Percentiles rank a stretch among this genome's conserved stretches.
Evolutionary conservation across 1,140 invertebrate species (phyloP).

Genomic region (Linepithema humile): DNA sequence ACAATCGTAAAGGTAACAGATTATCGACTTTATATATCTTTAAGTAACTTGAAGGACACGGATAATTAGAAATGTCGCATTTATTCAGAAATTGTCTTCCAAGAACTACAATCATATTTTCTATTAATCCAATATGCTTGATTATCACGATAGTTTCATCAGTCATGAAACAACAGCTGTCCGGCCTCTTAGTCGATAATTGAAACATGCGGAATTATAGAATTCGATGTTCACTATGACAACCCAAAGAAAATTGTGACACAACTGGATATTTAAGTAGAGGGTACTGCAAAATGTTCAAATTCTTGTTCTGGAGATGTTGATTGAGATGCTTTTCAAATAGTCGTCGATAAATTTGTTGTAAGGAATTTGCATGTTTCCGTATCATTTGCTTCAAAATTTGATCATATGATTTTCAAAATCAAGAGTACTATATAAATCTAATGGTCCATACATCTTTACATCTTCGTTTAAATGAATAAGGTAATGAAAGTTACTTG

Average conservation of each 20-base stretch:
- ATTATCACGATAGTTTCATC: background rate
- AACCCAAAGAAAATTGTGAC: background rate
- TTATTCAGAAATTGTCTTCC: background rate
- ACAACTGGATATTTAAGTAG: background rate
- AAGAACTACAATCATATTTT: background rate
- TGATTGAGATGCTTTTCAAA: background rate
- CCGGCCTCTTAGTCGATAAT: background rate
- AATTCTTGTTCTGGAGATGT: background rate
- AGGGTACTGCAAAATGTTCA: background rate
- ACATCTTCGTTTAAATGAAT: slow-evolving; percentile 11
- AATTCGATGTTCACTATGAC: background rate
- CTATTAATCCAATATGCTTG: too few species aligned
- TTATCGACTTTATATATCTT: background rate
- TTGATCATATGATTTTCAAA: slow-evolving; percentile 10
- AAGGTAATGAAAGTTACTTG: background rate
- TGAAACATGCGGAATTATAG: background rate
- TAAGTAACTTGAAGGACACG: background rate
- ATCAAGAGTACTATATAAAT: background rate
- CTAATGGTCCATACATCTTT: slow-evolving; percentile 6
- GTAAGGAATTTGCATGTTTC: background rate
- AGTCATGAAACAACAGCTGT: background rate
- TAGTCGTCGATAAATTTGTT: too few species aligned
- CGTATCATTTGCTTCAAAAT: background rate
- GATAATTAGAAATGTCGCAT: background rate
- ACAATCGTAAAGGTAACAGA: background rate